Percentiles rank a stretch among this genome's conserved stretches.
phyloP scores from a whole-genome alignment of 1,140 invertebrate species.

The Ceratitis capitata region DNA sequence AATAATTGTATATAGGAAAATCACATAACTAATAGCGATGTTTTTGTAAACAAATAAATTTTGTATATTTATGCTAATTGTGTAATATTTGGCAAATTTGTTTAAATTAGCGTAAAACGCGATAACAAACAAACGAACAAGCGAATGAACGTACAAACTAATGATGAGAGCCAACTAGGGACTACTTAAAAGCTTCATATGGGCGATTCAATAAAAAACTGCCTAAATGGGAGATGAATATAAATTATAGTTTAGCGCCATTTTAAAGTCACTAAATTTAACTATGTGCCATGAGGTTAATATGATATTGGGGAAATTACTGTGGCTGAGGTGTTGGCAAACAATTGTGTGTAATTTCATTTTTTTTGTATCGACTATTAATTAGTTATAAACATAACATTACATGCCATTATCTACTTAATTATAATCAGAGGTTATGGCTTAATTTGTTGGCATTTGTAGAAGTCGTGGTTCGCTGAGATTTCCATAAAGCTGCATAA shows the following conservation, averaged over 20 bases:
- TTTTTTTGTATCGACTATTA: not conserved
- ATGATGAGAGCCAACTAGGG: not conserved
- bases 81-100: conserved; percentile 36
- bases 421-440: no score
- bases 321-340: not conserved
- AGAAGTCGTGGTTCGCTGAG: no score
- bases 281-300: not conserved
- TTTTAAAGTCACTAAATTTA: not conserved
- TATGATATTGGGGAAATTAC: not conserved
- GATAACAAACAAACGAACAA: conserved; percentile 23
- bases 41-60: not conserved
- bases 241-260: not conserved
- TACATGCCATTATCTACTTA: no score
- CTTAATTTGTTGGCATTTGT: no score
- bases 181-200: not conserved
- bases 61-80: conserved; percentile 25
- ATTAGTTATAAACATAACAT: not conserved
- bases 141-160: no score
- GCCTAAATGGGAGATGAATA: not conserved
- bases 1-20: no score
- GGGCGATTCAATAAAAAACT: not conserved
- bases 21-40: not conserved
- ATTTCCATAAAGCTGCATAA: no score
- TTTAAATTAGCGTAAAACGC: conserved; percentile 32
- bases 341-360: not conserved